A percentile compares a stretch with the other conserved stretches of the same genome.
Evolutionary conservation across 2,888 invertebrate species (phyloP).

Genomic region (Cosmia trapezina): DNA sequence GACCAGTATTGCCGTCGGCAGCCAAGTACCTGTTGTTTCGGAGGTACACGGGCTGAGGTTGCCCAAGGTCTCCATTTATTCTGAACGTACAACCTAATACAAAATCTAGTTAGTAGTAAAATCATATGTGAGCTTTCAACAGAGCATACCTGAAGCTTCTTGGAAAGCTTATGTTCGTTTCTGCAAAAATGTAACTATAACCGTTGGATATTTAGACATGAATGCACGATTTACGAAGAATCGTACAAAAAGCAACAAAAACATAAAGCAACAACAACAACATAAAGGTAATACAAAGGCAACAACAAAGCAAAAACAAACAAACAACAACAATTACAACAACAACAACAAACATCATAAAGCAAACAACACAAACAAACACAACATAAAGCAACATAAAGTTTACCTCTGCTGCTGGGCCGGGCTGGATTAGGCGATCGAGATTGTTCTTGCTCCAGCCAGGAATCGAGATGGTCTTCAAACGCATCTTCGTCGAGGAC

Average conservation of each 20-base stretch:
- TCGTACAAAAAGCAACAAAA: too few relatives aligned
- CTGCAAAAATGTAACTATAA: not conserved
- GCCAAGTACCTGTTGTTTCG: too few relatives aligned
- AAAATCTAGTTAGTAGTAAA: not conserved
- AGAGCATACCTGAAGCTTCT: not conserved
- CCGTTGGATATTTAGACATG: not conserved
- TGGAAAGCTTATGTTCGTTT: not conserved
- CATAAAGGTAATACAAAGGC: too few relatives aligned
- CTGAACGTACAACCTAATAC: conserved; percentile 65
- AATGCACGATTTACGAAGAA: not conserved
- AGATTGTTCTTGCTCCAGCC: conserved; percentile 78
- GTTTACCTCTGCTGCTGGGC: not conserved
- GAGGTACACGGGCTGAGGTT: too few relatives aligned
- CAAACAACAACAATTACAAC: too few relatives aligned
- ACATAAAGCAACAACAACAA: too few relatives aligned
- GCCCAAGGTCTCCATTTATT: too few relatives aligned
- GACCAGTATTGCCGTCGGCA: too few relatives aligned
- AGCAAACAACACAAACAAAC: too few relatives aligned
- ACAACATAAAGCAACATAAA: too few relatives aligned
- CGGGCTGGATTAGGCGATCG: conserved; percentile 67
- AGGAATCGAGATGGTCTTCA: conserved; percentile 85
- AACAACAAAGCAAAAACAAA: too few relatives aligned
- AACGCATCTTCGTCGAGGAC: conserved; percentile 85
- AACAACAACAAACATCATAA: too few relatives aligned
- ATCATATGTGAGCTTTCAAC: not conserved